Evolutionary conservation across 2,113 vertebrate species (phyloP), one percentile per base, ranked within the genome.

Genomic region (Siniperca knerii): DNA sequence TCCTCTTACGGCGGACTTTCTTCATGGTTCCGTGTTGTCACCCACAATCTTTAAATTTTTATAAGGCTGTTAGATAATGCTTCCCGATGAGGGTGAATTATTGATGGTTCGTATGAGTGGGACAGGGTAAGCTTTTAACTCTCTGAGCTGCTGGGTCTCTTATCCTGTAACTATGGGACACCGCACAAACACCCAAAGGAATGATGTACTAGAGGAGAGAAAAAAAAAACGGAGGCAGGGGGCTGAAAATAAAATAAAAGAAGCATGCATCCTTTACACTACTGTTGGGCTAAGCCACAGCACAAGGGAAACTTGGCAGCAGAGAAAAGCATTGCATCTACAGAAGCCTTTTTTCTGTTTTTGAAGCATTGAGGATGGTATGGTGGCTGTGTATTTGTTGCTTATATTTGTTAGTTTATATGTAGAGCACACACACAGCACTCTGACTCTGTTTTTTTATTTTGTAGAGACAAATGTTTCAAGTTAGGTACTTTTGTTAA

Each of bases 1-100:
- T 92, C 92, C 83, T 93, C 88, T 90, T 88, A 88, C 89, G 37
- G 81, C 73, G 88, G 90, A 87, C 90, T 89, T 93, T 91, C 92
- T 91, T 87, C 84, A 65, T 78, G 68, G 71, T 89, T 92, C 88
- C 50, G 79, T 90, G 92, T 93, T 92, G 94, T 95, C 94, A 93
- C 92, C 90, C 87, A 85, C 87, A 84, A 87, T 87, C 82, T 90
- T 95, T 61, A 95, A 95, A 94, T 37, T 94, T 92, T 93, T 50
- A 94, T 94, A 85, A 88, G 91, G 91, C 92, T 92, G 94, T 96
- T 95, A 95, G 94, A 95, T 95, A 95, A 95, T 94, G 89, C 95
- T 93, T 92, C 91, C 89, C 90, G 88, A 93, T 92, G 93, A 94
- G 75, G 83, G 84, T 96, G 93, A 96, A 95, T 96, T 94, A 96